phyloP scores from a whole-genome alignment of 2,113 vertebrate genomes.

The Tachysurus vachellii region DNA sequence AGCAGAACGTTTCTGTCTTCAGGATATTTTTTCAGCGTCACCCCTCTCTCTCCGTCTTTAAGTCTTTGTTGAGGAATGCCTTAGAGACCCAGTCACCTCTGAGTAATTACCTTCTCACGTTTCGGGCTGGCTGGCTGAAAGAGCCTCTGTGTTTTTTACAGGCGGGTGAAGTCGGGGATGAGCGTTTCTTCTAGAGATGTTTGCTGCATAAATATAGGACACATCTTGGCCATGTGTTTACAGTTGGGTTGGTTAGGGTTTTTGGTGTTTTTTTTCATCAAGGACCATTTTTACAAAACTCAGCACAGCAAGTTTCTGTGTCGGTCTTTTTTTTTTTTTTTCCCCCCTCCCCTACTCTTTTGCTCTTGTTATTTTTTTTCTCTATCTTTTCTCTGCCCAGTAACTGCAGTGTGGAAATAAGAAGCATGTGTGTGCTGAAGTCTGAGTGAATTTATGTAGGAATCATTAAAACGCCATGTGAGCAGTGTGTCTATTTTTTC shows the following conservation, averaged over 20 bases:
- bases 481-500: constrained; percentile 31
- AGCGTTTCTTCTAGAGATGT: constrained; percentile 21
- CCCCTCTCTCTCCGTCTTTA: background rate
- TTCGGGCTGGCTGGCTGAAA: constrained; percentile 50
- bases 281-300: constrained; percentile 5
- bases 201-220: background rate
- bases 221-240: background rate
- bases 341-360: background rate
- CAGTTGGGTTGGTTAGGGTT: background rate
- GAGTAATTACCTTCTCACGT: constrained; percentile 57
- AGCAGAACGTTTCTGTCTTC: constrained; percentile 27
- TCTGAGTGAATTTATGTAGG: constrained; percentile 46
- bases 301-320: constrained; percentile 11
- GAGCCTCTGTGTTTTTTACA: constrained; percentile 55
- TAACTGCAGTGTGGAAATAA: constrained; percentile 32
- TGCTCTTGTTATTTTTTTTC: constrained; percentile 22
- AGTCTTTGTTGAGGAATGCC: constrained; percentile 50
- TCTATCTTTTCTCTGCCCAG: background rate
- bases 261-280: background rate
- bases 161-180: constrained; percentile 47
- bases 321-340: background rate
- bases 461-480: constrained; percentile 52
- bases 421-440: constrained; percentile 50
- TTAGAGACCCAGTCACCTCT: constrained; percentile 54
- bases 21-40: constrained; percentile 41